Conservation (phyloP, 2,113 vertebrate species). For the Laticauda laticaudata region DNA sequence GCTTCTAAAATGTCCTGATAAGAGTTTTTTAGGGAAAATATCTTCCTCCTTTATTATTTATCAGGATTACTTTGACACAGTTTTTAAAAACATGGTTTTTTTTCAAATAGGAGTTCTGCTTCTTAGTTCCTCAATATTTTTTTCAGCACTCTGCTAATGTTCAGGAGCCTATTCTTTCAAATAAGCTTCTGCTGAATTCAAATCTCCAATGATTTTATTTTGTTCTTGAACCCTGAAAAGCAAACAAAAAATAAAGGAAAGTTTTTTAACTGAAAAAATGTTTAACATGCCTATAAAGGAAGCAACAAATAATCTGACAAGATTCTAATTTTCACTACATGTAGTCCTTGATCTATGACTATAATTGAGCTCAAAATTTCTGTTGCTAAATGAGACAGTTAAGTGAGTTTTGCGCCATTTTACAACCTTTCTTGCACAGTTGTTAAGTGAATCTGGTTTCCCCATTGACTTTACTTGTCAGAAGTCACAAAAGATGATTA, state of each 20-base stretch:
- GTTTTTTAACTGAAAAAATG: not conserved
- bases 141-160: not conserved
- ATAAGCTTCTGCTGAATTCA: not conserved
- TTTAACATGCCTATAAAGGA: not conserved
- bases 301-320: not conserved
- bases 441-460: no score
- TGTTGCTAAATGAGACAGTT: no score
- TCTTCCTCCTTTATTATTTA: not conserved
- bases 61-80: not conserved
- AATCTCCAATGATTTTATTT: not conserved
- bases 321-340: not conserved
- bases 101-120: not conserved
- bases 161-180: no score
- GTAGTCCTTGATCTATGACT: no score
- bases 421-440: no score
- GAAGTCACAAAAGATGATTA: no score
- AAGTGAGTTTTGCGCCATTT: no score
- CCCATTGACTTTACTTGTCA: no score
- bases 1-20: not conserved
- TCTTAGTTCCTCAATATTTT: not conserved
- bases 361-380: no score
- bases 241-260: not conserved
- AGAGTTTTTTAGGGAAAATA: not conserved
- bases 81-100: not conserved
- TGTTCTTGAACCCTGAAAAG: not conserved